A percentile compares a stretch with the other conserved stretches of the same genome.
These are phyloP conservation scores for Macrocentrus cingulum DNA, from an alignment of 1,140 invertebrate genomes.

Conservation along the genomic window DNA sequence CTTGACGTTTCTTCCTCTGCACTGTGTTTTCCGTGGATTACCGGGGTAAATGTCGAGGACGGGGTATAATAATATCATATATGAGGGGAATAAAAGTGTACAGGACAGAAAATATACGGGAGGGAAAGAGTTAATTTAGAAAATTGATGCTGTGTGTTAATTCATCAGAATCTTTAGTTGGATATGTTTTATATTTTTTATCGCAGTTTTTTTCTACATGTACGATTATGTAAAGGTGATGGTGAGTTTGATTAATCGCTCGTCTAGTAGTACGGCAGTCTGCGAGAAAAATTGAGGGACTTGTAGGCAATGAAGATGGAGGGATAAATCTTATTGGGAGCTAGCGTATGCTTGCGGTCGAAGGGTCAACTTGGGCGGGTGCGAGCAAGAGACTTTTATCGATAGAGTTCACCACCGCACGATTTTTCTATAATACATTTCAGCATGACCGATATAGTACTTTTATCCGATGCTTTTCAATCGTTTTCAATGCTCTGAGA, in stretches of 20 bases:
- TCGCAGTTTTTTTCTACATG: constrained; percentile 11
- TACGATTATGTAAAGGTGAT: constrained; percentile 24
- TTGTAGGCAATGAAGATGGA: not conserved
- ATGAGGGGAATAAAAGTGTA: not conserved
- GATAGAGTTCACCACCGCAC: not conserved
- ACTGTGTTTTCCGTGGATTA: constrained; percentile 2
- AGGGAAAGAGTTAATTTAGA: constrained; percentile 15
- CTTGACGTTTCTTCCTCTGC: constrained; percentile 9
- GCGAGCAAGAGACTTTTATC: not conserved
- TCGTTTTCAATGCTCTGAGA: no score
- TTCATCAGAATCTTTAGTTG: no score
- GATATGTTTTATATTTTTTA: constrained; percentile 1
- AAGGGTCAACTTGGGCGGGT: not conserved
- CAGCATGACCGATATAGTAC: not conserved
- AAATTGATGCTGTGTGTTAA: constrained; percentile 5
- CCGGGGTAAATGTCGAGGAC: constrained; percentile 8
- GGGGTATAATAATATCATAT: not conserved
- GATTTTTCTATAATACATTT: not conserved
- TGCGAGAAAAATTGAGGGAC: not conserved
- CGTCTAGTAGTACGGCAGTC: not conserved
- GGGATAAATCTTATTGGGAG: constrained; percentile 13
- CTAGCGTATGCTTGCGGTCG: not conserved
- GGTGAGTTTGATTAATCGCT: constrained; percentile 22
- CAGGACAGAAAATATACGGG: no score
- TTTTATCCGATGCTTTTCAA: no score